These are phyloP conservation scores for Anoura caudifer DNA, from an alignment of 2,113 vertebrate species.

Conservation along the genomic window DNA sequence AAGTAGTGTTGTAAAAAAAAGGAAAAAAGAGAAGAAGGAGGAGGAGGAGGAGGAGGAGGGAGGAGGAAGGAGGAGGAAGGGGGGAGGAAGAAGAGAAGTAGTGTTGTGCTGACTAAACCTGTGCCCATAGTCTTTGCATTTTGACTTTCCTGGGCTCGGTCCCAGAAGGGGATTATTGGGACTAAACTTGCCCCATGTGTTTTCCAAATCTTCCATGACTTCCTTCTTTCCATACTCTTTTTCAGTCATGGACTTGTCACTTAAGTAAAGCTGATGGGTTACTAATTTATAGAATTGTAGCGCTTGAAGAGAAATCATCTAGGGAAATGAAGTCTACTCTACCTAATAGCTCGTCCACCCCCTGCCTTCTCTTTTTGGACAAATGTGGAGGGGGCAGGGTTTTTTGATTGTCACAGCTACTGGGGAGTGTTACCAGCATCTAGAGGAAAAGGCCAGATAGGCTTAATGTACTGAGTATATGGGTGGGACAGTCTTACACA, in stretches of 20 bases:
- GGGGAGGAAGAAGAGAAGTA: too few species aligned
- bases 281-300: conserved; percentile 28
- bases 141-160: neutral
- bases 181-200: neutral
- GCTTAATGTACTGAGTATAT: neutral
- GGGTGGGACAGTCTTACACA: neutral
- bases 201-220: conserved; percentile 7
- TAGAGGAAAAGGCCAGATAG: neutral
- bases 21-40: too few species aligned
- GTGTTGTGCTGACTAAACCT: neutral
- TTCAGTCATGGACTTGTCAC: neutral
- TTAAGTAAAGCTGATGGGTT: conserved; percentile 7
- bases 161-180: neutral
- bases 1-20: neutral
- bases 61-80: too few species aligned
- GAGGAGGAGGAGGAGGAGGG: too few species aligned
- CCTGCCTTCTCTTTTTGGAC: neutral
- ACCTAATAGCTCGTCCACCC: neutral
- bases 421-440: neutral
- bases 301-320: neutral
- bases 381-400: neutral
- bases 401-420: neutral
- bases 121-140: neutral
- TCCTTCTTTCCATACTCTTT: neutral
- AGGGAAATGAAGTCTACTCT: neutral